Evolutionary conservation across 2,797 vertebrate genomes (phyloP), one percentile per base, ranked within the genome.

Genomic region (Tangara arthus): DNA sequence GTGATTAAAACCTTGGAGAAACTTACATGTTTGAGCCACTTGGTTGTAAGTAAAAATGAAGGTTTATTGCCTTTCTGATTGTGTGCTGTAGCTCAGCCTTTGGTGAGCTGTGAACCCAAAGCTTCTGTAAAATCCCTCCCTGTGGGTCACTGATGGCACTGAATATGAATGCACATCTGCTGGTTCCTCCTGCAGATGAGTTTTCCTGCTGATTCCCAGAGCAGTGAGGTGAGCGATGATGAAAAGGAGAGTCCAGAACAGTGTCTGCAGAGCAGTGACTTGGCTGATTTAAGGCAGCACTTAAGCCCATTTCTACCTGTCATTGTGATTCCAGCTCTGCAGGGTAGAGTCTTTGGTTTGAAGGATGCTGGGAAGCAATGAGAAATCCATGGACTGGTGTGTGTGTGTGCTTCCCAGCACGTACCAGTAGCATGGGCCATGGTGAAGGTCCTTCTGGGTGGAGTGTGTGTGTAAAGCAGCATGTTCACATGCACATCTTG

Each of bases 171-270:
- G 24, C 8, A 23, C 0, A 1, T 63, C 47, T 70, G 15, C 52
- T 35, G 35, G 8, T 61, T 88, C 66, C 15, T 12, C 57, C 34
- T 1, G 2, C 26, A 44, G 41, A 39, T 39, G 46, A 64, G 34
- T 57, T 93, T 83, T 76, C 42, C 44, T 72, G 30, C 41, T 44
- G n/a, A 18, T 50, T 82, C 24, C 56, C 61, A 23, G 22, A 76
- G 30, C 2, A 3, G 23, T 0, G 0, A 57, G 37, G 35, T 72
- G 70, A 64, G 20, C 0, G 0, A 11, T 55, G 46, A 11, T 49
- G 11, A 44, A 56, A 59, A 32, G 52, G 57, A 60, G 28, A 16
- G 18, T 60, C 41, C 21, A 55, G 69, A 70, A 24, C 1, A 4
- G 10, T 16, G 7, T 70, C 65, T 73, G 80, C 4, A 12, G 60